phyloP scores from a whole-genome alignment of 1,140 invertebrate species.

The Eriosoma lanigerum region DNA sequence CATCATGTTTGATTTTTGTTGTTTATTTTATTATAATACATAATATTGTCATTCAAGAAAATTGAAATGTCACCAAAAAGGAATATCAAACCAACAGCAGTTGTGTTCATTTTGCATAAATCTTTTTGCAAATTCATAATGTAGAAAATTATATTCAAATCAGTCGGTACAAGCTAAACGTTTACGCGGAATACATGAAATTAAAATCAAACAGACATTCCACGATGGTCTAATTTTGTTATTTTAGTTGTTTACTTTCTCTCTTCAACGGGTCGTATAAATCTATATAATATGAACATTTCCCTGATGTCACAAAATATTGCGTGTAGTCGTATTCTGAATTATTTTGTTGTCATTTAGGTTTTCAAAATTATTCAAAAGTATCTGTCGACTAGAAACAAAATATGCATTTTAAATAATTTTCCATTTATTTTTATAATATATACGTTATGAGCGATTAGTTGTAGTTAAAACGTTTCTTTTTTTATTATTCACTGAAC shows the following conservation, averaged over 20 bases:
- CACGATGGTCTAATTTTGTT: neutral
- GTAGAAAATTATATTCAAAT: slow-evolving; percentile 2
- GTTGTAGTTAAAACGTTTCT: neutral
- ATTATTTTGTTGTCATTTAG: neutral
- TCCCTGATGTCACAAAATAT: neutral
- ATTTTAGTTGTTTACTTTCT: slow-evolving; percentile 15
- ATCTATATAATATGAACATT: neutral
- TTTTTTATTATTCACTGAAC: neutral
- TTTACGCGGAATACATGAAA: neutral
- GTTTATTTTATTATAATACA: neutral
- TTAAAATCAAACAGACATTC: slow-evolving; percentile 18
- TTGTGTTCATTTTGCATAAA: neutral
- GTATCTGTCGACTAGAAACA: neutral
- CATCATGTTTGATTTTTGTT: neutral
- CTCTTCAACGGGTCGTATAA: neutral
- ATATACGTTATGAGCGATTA: neutral
- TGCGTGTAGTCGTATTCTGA: neutral
- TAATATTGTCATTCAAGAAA: neutral
- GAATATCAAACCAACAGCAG: neutral
- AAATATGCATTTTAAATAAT: neutral
- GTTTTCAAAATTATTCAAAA: neutral
- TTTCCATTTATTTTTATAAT: neutral
- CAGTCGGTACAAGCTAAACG: neutral
- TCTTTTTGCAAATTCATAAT: neutral
- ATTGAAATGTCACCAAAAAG: slow-evolving; percentile 8